Conservation (phyloP, 2,797 vertebrate genomes). For the Gallinago nigripennis region DNA sequence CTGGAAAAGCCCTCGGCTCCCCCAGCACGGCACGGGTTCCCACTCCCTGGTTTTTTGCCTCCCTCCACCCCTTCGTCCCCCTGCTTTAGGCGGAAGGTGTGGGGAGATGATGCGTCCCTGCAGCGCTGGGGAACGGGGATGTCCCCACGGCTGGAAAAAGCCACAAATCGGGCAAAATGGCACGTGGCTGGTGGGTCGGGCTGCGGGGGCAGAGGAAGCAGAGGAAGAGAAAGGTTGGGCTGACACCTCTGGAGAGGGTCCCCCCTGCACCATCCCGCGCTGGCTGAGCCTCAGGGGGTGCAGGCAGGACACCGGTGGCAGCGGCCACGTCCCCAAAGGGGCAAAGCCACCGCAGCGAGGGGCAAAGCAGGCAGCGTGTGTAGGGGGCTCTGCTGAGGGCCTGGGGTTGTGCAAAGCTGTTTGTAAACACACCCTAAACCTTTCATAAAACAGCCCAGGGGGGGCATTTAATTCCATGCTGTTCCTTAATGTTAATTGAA, state of each 20-base stretch:
- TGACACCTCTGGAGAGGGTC: too few species aligned
- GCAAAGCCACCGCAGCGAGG: background rate
- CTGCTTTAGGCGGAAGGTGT: accelerated
- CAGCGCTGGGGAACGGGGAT: background rate
- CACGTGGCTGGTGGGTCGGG: accelerated
- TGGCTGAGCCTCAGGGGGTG: background rate
- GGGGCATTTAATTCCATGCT: accelerated
- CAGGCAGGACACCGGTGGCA: background rate
- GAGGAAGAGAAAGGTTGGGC: too few species aligned
- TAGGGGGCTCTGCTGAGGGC: background rate
- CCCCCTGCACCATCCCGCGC: background rate
- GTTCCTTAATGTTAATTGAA: background rate
- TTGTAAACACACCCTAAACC: background rate
- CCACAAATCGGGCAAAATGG: background rate
- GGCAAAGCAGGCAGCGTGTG: too few species aligned
- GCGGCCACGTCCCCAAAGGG: background rate
- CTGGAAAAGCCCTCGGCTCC: accelerated
- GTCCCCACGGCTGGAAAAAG: background rate
- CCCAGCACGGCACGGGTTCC: background rate
- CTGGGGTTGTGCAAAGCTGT: background rate
- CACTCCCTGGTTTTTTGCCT: background rate
- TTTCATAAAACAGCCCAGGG: background rate
- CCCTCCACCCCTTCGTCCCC: too few species aligned
- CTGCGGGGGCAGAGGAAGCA: background rate
- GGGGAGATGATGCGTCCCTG: background rate